Evolutionary conservation across 92 coral and sea anemone species (phyloP), one percentile per base, ranked within the genome.

Genomic region (Parazoanthus darwini): DNA sequence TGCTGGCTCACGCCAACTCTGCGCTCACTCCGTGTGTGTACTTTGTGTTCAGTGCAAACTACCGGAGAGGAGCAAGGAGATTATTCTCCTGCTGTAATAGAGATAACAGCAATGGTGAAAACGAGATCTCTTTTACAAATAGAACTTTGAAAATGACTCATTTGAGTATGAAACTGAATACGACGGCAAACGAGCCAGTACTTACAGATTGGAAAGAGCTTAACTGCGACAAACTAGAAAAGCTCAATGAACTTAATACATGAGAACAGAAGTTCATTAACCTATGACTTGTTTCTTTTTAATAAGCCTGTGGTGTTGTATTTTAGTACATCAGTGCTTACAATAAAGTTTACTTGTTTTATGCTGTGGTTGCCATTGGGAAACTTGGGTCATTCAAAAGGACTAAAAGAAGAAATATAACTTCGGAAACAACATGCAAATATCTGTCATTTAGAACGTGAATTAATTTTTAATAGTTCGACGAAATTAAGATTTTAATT

Each of bases 1-100:
- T 78, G 26, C 26, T 78, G 23, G 82, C 82, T 14, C 82, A 78
- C 46, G 56, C 67, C n/a, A 78, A 78, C 63, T 78, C 82, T 22
- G 82, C 65, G 42, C 16, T 78, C 3, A 78, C 82, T 5, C 82
- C 82, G 67, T 78, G 8, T 10, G 66, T 78, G 5, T 78, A 78
- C 38, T 78, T 78, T 78, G n/a, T 22, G 26, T 78, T 78, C 22
- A 46, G 50, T 15, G 22, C 65, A 43, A 23, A 16, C 25, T 78
- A 78, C 25, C 66, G 82, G 29, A 46, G 37, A 48, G 35, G 9
- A 6, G 77, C n/a, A 18, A 26, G 44, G 14, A 9, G 8, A 5
- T 23, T 42, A 59, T 82, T 82, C 56, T 37, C 5, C 50, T 0
- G 35, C 39, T 8, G 8, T 13, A 50, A 44, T 23, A 48, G 42